Base-by-base conservation (phyloP, 2,797 vertebrate species). In the Myotis vivesi region DNA sequence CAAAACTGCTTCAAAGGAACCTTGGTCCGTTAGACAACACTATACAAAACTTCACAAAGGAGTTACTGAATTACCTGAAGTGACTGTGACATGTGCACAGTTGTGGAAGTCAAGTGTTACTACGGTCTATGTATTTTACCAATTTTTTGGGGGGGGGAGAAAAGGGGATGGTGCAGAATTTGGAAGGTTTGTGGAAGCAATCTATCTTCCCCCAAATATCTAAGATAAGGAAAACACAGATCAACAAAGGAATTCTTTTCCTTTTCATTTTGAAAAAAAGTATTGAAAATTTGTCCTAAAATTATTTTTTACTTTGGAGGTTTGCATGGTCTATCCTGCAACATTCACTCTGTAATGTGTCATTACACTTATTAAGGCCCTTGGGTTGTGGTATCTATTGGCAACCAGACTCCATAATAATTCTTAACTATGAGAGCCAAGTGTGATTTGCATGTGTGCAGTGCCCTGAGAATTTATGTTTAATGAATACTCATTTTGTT, bases 1-100 rank as follows among this genome's bases (percentile, higher is more conserved):
- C 85, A 90, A 92, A 77, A 91, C 64, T 71, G 41, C 49, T 86
- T 92, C 71, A 80, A 23, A n/a, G 22, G 72, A 88, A 25, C 3
- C 38, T 87, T 44, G 22, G 72, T 64, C 28, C 0, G 0, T 49
- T 82, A 82, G 73, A 69, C 8, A 16, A 44, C 76, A 85, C 30
- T 20, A n/a, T 11, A 49, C 20, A 51, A 75, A 57, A 87, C 64
- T 95, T 80, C 79, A 86, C n/a, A 87, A n/a, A 82, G 20, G 25
- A 92, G 12, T 75, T 22, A 13, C 4, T 11, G 44, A 30, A 28
- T 82, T 36, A 28, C 25, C 53, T 46, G 49, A 38, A 86, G 44
- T 55, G 62, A 5, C 19, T 17, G 5, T 28, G 49, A 49, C 73
- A 64, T 46, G 68, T 62, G n/a, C 33, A 73, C n/a, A 90, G 88